phyloP scores from a whole-genome alignment of 2,888 invertebrate species.

The Epistrophella euchroma region DNA sequence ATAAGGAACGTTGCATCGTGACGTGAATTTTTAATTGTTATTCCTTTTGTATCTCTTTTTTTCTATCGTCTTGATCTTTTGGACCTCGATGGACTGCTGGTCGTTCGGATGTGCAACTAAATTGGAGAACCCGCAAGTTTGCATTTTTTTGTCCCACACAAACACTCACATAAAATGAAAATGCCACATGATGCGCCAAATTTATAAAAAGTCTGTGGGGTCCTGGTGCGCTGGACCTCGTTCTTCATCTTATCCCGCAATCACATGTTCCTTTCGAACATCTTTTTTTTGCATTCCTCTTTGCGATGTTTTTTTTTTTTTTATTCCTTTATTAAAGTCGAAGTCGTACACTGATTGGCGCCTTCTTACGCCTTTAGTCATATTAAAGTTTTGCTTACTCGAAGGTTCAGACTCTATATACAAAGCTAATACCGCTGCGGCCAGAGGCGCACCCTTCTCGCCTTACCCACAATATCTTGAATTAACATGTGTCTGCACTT shows the following conservation, averaged over 20 bases:
- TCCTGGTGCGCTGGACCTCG: conserved; percentile 32
- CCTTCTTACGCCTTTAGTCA: conserved; percentile 70
- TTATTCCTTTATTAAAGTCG: conserved; percentile 9
- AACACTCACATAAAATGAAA: background rate
- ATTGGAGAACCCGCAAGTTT: conserved; percentile 20
- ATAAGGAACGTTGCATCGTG: background rate
- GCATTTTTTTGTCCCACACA: background rate
- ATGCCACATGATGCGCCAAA: conserved; percentile 38
- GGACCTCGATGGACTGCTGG: background rate
- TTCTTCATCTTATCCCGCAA: conserved; percentile 40
- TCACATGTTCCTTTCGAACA: conserved; percentile 49
- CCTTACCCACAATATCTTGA: conserved; percentile 38
- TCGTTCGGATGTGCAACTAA: background rate
- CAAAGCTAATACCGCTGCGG: background rate
- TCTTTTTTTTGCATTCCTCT: conserved; percentile 50
- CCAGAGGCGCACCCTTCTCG: conserved; percentile 6
- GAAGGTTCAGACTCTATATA: conserved; percentile 50
- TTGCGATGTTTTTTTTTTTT: conserved; percentile 9
- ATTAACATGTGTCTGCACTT: conserved; percentile 74
- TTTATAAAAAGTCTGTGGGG: conserved; percentile 64
- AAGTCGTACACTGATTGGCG: conserved; percentile 53
- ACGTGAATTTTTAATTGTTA: background rate
- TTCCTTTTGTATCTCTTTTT: background rate
- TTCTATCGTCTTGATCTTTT: conserved; percentile 52
- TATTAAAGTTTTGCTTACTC: conserved; percentile 59